Conservation (phyloP, 2,888 invertebrate species). For the Blastobasis lacticolella region DNA sequence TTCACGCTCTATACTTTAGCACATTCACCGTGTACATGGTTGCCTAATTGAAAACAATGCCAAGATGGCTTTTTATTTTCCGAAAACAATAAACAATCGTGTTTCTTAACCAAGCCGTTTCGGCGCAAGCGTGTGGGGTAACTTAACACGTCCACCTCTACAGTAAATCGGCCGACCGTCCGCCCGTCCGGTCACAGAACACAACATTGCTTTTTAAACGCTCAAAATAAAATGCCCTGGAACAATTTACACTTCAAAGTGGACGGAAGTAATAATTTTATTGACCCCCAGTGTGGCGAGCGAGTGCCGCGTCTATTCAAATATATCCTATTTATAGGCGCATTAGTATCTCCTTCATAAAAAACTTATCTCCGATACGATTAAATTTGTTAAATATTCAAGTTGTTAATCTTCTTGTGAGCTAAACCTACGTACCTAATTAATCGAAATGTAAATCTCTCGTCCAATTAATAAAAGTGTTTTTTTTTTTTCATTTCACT, state of each 20-base stretch:
- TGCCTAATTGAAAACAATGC: no score
- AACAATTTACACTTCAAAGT: constrained; percentile 53
- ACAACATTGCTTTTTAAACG: constrained; percentile 55
- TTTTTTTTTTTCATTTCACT: no score
- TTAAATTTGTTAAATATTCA: no score
- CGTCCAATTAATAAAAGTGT: no score
- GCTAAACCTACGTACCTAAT: no score
- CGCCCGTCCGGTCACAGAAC: constrained; percentile 34
- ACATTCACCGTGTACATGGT: no score
- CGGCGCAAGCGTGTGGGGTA: constrained; percentile 12
- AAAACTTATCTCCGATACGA: constrained; percentile 23
- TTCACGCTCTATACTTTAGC: no score
- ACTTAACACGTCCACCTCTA: constrained; percentile 22
- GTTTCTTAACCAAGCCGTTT: constrained; percentile 13
- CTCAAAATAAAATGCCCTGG: constrained; percentile 43
- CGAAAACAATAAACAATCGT: background rate
- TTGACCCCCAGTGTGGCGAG: constrained; percentile 17
- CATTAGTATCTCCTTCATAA: background rate
- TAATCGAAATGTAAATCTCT: no score
- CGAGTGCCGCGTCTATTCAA: no score
- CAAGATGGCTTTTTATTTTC: no score
- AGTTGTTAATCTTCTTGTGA: no score
- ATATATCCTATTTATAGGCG: no score
- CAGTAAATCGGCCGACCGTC: constrained; percentile 9
- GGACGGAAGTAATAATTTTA: constrained; percentile 50